Evolutionary conservation across 2,113 vertebrate species (phyloP).

Genomic region (Tragelaphus strepsiceros): DNA sequence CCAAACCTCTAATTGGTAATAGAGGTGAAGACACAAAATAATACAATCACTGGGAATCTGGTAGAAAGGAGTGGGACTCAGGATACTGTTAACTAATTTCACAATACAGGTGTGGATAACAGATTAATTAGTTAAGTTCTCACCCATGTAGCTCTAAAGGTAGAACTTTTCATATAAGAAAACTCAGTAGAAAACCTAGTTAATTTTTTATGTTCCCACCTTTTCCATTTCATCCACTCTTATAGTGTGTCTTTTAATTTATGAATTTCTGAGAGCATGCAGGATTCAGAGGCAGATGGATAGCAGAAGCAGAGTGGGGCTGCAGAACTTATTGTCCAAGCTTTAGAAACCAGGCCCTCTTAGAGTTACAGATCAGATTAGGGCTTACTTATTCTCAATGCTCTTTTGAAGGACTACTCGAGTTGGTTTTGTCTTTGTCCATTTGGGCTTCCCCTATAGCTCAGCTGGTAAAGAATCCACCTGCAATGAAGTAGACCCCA

Average conservation of each 20-base stretch:
- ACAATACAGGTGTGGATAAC: background rate
- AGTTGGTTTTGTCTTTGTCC: background rate
- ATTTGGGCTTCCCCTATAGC: background rate
- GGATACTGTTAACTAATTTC: background rate
- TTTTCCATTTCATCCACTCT: background rate
- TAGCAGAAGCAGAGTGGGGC: background rate
- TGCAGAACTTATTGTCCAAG: background rate
- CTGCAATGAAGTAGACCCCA: background rate
- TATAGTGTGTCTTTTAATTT: background rate
- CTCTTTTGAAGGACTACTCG: background rate
- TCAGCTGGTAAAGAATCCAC: background rate
- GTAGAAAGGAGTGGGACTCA: background rate
- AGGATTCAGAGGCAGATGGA: background rate
- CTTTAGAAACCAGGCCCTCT: background rate
- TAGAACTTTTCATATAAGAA: background rate
- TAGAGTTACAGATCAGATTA: background rate
- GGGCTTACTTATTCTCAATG: background rate
- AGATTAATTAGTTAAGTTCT: background rate
- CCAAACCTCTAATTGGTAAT: background rate
- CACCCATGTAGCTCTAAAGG: background rate
- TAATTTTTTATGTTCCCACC: background rate
- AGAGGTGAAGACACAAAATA: background rate
- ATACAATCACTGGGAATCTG: background rate
- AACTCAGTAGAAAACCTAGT: background rate
- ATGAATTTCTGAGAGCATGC: background rate